Conservation (phyloP, 2,797 vertebrate genomes). For the Emys orbicularis region DNA sequence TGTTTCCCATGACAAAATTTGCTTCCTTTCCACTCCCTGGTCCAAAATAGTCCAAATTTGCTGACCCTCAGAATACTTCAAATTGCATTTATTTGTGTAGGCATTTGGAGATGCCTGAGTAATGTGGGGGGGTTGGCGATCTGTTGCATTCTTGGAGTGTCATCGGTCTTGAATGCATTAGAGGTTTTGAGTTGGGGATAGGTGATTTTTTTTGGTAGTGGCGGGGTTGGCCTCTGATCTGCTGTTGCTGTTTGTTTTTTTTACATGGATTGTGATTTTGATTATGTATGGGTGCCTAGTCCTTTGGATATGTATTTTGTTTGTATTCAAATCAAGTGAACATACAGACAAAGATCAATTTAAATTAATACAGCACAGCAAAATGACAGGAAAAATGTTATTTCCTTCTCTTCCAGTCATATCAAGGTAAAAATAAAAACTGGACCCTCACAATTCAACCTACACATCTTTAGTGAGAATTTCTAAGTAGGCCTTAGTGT, state of each 20-base stretch:
- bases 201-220: not conserved
- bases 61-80: not conserved
- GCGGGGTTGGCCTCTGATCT: not conserved
- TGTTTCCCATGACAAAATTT: not conserved
- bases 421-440: not conserved
- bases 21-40: not conserved
- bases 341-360: not conserved
- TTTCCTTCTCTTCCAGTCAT: not conserved
- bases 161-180: rapidly evolving
- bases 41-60: not conserved
- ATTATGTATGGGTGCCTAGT: not conserved
- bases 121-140: not conserved
- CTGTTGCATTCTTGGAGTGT: rapidly evolving
- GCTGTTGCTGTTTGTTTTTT: not conserved
- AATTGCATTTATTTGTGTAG: rapidly evolving
- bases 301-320: not conserved
- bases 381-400: not conserved
- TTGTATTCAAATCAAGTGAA: not conserved
- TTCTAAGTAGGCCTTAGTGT: not conserved
- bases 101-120: not conserved
- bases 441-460: rapidly evolving
- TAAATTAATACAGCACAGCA: not conserved
- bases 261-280: not conserved
- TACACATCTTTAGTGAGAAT: rapidly evolving
- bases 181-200: not conserved